Percentiles rank a stretch among this genome's conserved stretches.
Conservation (phyloP, 2,113 vertebrate species). For the Polypterus bichir region DNA sequence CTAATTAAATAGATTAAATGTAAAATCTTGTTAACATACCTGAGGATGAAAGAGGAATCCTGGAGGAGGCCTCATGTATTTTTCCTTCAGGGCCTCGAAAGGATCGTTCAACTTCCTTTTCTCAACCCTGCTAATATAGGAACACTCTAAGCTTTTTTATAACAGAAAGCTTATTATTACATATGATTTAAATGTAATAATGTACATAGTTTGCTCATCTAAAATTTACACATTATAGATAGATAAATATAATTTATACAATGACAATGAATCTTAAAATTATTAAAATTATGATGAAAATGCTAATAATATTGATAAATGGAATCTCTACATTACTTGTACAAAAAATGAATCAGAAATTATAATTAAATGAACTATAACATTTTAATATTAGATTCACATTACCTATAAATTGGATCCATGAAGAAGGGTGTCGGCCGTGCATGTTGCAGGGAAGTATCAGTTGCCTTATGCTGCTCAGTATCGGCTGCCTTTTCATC, state of each 20-base stretch:
- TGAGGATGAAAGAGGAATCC: slow-evolving; percentile 97
- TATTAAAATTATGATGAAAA: no score
- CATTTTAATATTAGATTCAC: slow-evolving; percentile 23
- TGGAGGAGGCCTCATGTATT: slow-evolving; percentile 90
- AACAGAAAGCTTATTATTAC: no score
- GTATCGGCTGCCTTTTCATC: slow-evolving; percentile 60
- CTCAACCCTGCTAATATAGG: slow-evolving; percentile 96
- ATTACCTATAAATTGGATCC: slow-evolving; percentile 99
- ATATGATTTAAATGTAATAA: no score
- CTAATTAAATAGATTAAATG: not conserved
- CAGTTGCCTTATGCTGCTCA: slow-evolving; percentile 60
- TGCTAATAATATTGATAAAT: no score
- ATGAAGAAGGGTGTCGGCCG: slow-evolving; percentile 95
- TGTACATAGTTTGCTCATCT: no score
- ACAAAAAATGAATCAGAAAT: no score
- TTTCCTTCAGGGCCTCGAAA: slow-evolving; percentile 95
- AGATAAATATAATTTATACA: no score
- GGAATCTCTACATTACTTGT: no score
- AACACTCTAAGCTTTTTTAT: slow-evolving; percentile 44
- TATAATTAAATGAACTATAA: no score
- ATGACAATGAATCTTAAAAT: no score
- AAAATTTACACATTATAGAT: no score
- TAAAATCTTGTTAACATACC: slow-evolving; percentile 43
- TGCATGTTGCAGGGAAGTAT: slow-evolving; percentile 84
- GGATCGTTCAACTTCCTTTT: slow-evolving; percentile 97